phyloP scores from a whole-genome alignment of 2,888 invertebrate genomes.

The Liposcelis brunnea region DNA sequence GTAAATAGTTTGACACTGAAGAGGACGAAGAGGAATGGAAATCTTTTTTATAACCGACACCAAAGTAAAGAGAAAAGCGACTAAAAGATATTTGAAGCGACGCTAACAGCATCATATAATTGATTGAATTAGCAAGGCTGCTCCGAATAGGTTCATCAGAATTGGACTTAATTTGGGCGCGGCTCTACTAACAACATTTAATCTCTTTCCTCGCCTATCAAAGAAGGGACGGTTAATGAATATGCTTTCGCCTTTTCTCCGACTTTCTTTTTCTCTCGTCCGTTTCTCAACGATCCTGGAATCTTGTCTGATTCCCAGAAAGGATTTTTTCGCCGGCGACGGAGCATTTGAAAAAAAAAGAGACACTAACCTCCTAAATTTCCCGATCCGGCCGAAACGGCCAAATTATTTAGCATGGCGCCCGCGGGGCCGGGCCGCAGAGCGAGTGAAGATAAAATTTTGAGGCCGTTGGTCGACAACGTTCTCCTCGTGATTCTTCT shows the following conservation, averaged over 20 bases:
- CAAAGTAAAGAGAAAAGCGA: too few species aligned
- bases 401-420: constrained; percentile 23
- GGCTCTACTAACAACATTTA: constrained; percentile 17
- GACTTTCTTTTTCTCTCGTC: not conserved
- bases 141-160: constrained; percentile 4
- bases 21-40: too few species aligned
- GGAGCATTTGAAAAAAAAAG: too few species aligned
- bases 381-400: constrained; percentile 21
- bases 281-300: too few species aligned
- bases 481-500: too few species aligned
- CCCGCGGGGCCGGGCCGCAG: constrained; percentile 16
- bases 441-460: constrained; percentile 17
- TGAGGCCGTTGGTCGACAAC: constrained; percentile 13
- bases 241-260: constrained; percentile 8
- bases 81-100: too few species aligned
- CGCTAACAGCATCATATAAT: too few species aligned
- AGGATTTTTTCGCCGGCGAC: too few species aligned
- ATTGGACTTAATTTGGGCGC: constrained; percentile 17
- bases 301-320: too few species aligned
- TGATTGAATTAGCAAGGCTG: too few species aligned
- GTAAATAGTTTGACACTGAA: too few species aligned
- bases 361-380: constrained; percentile 19
- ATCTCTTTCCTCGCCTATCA: constrained; percentile 17
- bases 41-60: not conserved
- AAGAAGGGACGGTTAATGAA: constrained; percentile 16